Evolutionary conservation across 2,888 invertebrate genomes (phyloP).

Genomic region (Lissocephala sabroskyi): DNA sequence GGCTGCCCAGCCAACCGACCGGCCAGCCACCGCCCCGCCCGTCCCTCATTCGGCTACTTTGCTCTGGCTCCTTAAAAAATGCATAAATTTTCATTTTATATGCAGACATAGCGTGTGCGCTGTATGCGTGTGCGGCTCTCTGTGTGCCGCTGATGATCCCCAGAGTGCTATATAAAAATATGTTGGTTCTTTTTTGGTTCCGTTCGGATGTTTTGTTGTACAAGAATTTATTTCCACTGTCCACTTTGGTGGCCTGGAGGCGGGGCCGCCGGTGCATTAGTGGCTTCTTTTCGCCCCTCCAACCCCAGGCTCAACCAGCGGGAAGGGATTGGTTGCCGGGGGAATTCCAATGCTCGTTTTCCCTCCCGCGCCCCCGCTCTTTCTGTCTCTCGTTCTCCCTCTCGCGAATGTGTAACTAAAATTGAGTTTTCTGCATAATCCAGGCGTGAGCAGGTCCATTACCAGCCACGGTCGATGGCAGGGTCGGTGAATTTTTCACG

Average conservation of each 20-base stretch:
- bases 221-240: too few relatives aligned
- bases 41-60: conserved; percentile 25
- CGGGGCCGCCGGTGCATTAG: too few relatives aligned
- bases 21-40: conserved; percentile 10
- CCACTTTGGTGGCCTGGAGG: too few relatives aligned
- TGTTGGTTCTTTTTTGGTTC: conserved; percentile 30
- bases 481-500: too few relatives aligned
- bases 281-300: too few relatives aligned
- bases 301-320: too few relatives aligned
- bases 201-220: conserved; percentile 39
- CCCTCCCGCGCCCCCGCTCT: too few relatives aligned
- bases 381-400: too few relatives aligned
- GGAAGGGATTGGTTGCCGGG: too few relatives aligned
- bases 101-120: conserved; percentile 2
- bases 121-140: conserved; percentile 36
- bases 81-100: conserved; percentile 58
- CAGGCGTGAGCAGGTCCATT: too few relatives aligned
- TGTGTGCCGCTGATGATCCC: conserved; percentile 45
- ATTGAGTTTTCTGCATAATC: conserved; percentile 2
- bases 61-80: conserved; percentile 35
- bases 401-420: conserved; percentile 25
- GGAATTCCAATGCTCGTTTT: too few relatives aligned
- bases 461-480: too few relatives aligned
- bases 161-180: conserved; percentile 54
- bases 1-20: conserved; percentile 16